These are phyloP conservation scores for Ditula angustiorana DNA, from an alignment of 2,888 invertebrate genomes.

Conservation along the genomic window DNA sequence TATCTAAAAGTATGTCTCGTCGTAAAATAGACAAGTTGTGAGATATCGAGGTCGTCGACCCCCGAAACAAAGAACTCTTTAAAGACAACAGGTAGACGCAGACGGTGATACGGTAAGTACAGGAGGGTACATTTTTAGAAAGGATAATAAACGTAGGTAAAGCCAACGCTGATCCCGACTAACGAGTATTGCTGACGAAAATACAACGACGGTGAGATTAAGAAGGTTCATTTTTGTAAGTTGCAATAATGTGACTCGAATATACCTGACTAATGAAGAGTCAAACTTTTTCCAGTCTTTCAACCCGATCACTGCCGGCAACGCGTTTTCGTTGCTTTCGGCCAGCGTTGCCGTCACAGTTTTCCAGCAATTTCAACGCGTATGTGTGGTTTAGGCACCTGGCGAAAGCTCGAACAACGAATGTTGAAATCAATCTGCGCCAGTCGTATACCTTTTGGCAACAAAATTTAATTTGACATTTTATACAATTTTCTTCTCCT, in stretches of 20 bases:
- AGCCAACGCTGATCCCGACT: conserved; percentile 5
- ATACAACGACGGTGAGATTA: neutral
- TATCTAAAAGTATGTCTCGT: conserved; percentile 47
- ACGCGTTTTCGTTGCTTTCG: no score
- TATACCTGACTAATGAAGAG: no score
- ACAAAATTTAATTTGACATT: no score
- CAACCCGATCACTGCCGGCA: no score
- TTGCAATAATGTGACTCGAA: neutral
- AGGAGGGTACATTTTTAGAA: conserved; percentile 36
- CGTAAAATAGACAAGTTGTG: conserved; percentile 61
- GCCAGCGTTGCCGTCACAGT: no score
- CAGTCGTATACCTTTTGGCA: no score
- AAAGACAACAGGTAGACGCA: conserved; percentile 58
- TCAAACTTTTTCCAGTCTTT: no score
- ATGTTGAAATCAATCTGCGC: no score
- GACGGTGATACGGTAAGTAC: conserved; percentile 45
- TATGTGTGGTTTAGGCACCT: no score
- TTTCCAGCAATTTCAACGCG: no score
- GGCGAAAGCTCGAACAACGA: no score
- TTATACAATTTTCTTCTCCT: no score
- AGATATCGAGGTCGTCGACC: conserved; percentile 72
- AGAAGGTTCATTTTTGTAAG: neutral
- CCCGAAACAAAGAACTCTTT: conserved; percentile 62
- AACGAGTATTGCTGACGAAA: neutral
- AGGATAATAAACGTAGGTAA: conserved; percentile 24